Evolutionary conservation across 2,888 invertebrate species (phyloP).

Genomic region (Maniola hyperantus): DNA sequence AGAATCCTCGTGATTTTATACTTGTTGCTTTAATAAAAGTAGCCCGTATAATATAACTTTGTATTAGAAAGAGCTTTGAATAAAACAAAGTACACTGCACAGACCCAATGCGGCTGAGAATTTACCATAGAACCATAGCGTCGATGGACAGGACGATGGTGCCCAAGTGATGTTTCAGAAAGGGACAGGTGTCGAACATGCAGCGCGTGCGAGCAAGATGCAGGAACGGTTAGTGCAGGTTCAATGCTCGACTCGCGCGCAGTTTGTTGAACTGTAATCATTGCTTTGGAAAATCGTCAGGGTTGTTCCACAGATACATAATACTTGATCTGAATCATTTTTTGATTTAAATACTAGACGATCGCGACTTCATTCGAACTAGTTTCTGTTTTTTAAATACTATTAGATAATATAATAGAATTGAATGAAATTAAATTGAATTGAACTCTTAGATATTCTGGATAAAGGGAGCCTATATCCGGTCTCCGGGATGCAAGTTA

Average conservation of each 20-base stretch:
- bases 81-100: constrained; percentile 48
- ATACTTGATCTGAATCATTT: constrained; percentile 1
- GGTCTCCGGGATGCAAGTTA: too few species aligned
- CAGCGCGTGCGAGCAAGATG: constrained; percentile 57
- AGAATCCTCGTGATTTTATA: constrained; percentile 34
- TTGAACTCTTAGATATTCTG: too few species aligned
- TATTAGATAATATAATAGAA: too few species aligned
- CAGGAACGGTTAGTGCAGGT: constrained; percentile 70
- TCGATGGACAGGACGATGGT: constrained; percentile 61
- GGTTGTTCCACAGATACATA: constrained; percentile 50
- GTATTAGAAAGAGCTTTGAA: constrained; percentile 27
- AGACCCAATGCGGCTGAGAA: constrained; percentile 36
- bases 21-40: constrained; percentile 31
- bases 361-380: too few species aligned
- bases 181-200: constrained; percentile 49
- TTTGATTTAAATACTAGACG: too few species aligned
- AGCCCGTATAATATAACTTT: constrained; percentile 10
- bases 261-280: constrained; percentile 81
- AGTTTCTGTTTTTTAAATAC: too few species aligned
- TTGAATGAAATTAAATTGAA: too few species aligned
- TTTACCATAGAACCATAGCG: constrained; percentile 58
- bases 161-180: constrained; percentile 59
- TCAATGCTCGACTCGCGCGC: constrained; percentile 79
- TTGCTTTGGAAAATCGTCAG: constrained; percentile 77
- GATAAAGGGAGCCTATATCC: too few species aligned